Base-by-base conservation (phyloP, 2,888 invertebrate genomes). In the Dione juno region DNA sequence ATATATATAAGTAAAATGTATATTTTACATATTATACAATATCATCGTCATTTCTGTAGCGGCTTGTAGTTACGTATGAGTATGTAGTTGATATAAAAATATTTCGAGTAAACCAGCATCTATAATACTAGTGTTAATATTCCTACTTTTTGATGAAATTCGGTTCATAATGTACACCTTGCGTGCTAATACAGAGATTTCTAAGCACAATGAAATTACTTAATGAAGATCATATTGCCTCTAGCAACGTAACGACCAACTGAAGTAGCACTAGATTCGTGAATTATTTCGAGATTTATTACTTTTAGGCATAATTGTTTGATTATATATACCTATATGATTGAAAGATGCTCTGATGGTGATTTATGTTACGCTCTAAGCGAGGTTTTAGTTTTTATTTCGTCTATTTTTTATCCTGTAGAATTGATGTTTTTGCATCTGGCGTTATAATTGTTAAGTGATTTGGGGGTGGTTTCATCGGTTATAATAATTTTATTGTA, bases 281-380 rank as follows among this genome's bases (percentile, higher is more conserved):
- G 83, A 84, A 92, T 92, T 92, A 92, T 87, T 83, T 84, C 77
- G 80, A 90, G 89, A 92, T 93, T 92, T 92, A 92, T 90, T 86
- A 89, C 86, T 80, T 82, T 82, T 89, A 86, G 85, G 82, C 85
- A 84, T 86, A 86, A 87, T 86, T 86, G 84, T 80, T 82, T 80
- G 82, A 83, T 86, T 83, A 83, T 78, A 82, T 50, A 64, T 50
- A 50, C 50, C 16, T 40, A n/a, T 50, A 64, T 52, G 52, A 64
- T 64, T 52, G 64, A 64, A 64, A 52, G 64, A 85, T 80, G 84
- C 88, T 87, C 16, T 54, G 68, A 64, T 64, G 58, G 63, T 63
- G 92, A 92, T 92, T 92, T 92, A 92, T 92, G 84, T 16, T 82
- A 82, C 77, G 88, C 90, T 88, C 74, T 78, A 74, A 89, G 89